Evolutionary conservation across 2,888 invertebrate genomes (phyloP), one percentile per base, ranked within the genome.

Genomic region (Peribatodes rhomboidaria): DNA sequence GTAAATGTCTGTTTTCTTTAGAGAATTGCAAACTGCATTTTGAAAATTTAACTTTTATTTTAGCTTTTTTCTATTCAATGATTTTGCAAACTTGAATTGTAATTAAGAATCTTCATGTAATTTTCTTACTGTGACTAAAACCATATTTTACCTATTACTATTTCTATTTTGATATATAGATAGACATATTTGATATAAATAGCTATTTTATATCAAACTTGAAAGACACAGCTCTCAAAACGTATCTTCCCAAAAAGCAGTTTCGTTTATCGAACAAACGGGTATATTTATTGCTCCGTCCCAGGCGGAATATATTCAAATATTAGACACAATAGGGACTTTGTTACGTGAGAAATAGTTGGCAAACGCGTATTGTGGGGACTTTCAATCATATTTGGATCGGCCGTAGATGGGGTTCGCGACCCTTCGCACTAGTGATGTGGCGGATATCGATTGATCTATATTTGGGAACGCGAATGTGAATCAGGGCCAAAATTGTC

Each of bases 241-340:
- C 50, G 13, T 33, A 31, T 27, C 27, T 27, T 52, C 59, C n/a
- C 39, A 65, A 62, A 63, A 64, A 55, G 37, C 61, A 56, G 57
- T 67, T 67, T 57, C 67, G 63, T 65, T 68, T 70, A 70, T 70
- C 66, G 65, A 69, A 56, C 64, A 65, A 66, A 64, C 46, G 61
- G 67, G 65, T 54, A 58, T 70, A 73, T 73, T 73, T 72, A 73
- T 72, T 65, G 62, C 66, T 59, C 61, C 39, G 52, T 52, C 68
- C 62, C 66, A 31, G 35, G 65, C 49, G 56, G 64, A 68, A 68
- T 69, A 67, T 65, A 69, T 70, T 69, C 64, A 46, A 64, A 67
- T 70, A 73, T 70, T 70, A 72, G 69, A 65, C 71, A 73, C 73
- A 73, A 70, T 66, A 63, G 70, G 64, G 68, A 71, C 58, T 68